Percentiles rank a stretch among this genome's conserved stretches.
phyloP scores from a whole-genome alignment of 2,888 invertebrate genomes.

The Nycteola revayana region DNA sequence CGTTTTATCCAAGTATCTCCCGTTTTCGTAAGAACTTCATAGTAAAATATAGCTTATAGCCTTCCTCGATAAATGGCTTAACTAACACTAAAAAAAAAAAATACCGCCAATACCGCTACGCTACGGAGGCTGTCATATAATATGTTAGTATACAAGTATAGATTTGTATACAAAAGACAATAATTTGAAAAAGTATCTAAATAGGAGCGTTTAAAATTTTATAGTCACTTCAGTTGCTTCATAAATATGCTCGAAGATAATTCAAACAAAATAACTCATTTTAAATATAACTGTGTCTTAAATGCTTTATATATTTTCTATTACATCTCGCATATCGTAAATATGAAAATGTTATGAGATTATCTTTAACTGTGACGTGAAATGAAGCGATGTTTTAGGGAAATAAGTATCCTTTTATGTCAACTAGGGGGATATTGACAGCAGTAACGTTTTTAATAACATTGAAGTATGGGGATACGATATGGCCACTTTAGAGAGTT shows the following conservation, averaged over 20 bases:
- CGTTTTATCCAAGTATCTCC: too few species aligned
- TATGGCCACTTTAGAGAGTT: too few species aligned
- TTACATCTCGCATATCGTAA: constrained; percentile 50
- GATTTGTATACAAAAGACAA: constrained; percentile 11
- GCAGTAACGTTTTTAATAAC: too few species aligned
- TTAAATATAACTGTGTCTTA: constrained; percentile 24
- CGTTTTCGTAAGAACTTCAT: too few species aligned
- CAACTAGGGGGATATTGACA: constrained; percentile 51
- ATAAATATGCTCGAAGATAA: constrained; percentile 24
- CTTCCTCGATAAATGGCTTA: too few species aligned
- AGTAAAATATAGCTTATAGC: too few species aligned
- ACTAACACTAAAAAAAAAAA: too few species aligned
- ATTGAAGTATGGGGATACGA: too few species aligned
- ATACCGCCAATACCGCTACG: too few species aligned
- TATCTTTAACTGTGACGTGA: constrained; percentile 43
- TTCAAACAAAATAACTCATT: constrained; percentile 11
- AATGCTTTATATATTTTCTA: constrained; percentile 33
- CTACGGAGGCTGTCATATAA: too few species aligned
- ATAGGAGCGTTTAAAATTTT: constrained; percentile 19
- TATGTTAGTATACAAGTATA: too few species aligned
- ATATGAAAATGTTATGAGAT: constrained; percentile 46
- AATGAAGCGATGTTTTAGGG: constrained; percentile 55
- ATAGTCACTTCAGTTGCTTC: constrained; percentile 19
- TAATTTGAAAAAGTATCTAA: constrained; percentile 10
- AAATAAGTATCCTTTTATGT: constrained; percentile 63